Base-by-base conservation (phyloP, 2,113 vertebrate genomes). In the Sclerurus mexicanus region DNA sequence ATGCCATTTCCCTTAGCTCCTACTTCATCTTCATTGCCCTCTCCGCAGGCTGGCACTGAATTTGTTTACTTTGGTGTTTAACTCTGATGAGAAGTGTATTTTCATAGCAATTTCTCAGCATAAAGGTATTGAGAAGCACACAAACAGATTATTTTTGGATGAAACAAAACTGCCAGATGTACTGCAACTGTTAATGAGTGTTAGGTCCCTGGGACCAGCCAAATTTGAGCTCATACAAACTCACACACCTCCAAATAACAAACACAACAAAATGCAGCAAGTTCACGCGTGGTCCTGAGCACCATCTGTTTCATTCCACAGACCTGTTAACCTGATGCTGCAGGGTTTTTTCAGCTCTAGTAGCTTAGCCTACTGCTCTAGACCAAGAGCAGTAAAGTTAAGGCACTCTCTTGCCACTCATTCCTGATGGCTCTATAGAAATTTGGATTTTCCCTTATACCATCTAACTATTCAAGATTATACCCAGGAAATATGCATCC, bases 91-190 rank as follows among this genome's bases (percentile, higher is more conserved):
- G 56, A 90, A 87, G 37, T 28, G 30, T 31, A 85, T 85, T 82
- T 96, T 87, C 46, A 55, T 5, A 60, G 58, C 39, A 56, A 72
- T 82, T 87, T 91, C 78, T 87, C 66, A 85, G 37, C 49, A 68
- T 63, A 72, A 82, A 91, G 47, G 23, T 63, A 85, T n/a, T 33
- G 39, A 10, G 31, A 89, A 85, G 35, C 23, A 67, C 28, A 77
- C 20, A 73, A 75, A 79, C 30, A 73, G 56, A 86, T 81, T 66
- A 89, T 33, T 63, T 80, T 33, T 33, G 60, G 73, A 94, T 73
- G 49, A 94, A 94, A 83, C 49, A 85, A 55, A 93, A 47, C 74
- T 56, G 49, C 58, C 94, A 90, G 85, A 93, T 83, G 75, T 30
- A 68, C 37, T 60, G 49, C 49, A 66, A 85, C 53, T 52, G 49